These are phyloP conservation scores for Dicentrarchus labrax DNA, from an alignment of 2,113 vertebrate genomes.

Conservation along the genomic window DNA sequence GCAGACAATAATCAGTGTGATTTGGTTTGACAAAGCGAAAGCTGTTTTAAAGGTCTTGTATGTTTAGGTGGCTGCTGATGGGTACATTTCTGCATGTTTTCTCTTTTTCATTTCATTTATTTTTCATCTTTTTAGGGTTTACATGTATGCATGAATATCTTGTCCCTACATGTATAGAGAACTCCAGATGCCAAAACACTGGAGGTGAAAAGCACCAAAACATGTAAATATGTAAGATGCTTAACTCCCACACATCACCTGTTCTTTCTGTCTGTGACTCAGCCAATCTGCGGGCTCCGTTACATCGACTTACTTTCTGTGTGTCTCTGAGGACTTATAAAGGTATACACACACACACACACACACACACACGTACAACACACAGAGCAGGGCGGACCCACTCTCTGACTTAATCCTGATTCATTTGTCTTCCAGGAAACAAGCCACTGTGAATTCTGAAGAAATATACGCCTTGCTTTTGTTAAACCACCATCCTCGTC, in stretches of 20 bases:
- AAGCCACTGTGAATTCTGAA: constrained; percentile 32
- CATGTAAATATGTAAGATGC: constrained; percentile 58
- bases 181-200: constrained; percentile 59
- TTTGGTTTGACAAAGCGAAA: not conserved
- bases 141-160: not conserved
- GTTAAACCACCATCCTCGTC: constrained; percentile 28
- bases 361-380: constrained; percentile 8
- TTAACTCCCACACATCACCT: constrained; percentile 54
- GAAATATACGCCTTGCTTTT: constrained; percentile 54
- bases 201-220: constrained; percentile 46
- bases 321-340: constrained; percentile 4
- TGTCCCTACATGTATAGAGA: not conserved
- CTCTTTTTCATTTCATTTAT: not conserved
- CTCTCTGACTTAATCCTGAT: constrained; percentile 54
- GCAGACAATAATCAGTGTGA: not conserved
- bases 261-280: constrained; percentile 42
- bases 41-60: not conserved
- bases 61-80: not conserved
- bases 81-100: not conserved
- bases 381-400: constrained; percentile 1
- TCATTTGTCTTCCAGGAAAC: constrained; percentile 37
- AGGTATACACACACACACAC: constrained; percentile 20
- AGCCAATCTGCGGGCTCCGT: constrained; percentile 44
- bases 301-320: constrained; percentile 2
- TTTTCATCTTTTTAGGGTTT: not conserved